phyloP scores from a whole-genome alignment of 2,888 invertebrate genomes.

The Lomographa bimaculata region DNA sequence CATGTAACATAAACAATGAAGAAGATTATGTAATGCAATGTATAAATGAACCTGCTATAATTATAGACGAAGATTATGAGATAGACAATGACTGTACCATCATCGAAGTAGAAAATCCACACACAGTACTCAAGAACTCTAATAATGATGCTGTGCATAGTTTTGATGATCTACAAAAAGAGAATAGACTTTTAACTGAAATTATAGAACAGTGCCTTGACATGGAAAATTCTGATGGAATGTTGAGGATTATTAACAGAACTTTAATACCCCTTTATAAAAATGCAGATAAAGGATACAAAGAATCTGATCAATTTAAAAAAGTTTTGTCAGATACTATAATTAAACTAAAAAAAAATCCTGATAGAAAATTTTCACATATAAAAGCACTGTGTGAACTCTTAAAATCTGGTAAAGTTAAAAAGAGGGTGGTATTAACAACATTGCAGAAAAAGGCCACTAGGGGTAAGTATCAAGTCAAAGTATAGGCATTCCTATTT shows the following conservation, averaged over 20 bases:
- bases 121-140: not conserved
- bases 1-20: no score
- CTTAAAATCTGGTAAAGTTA: conserved; percentile 38
- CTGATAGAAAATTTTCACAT: conserved; percentile 51
- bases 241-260: conserved; percentile 50
- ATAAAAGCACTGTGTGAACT: conserved; percentile 52
- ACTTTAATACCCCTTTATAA: conserved; percentile 48
- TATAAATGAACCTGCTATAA: no score
- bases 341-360: conserved; percentile 40
- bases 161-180: conserved; percentile 30
- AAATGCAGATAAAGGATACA: conserved; percentile 40
- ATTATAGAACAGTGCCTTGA: conserved; percentile 49
- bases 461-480: no score
- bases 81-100: conserved; percentile 14
- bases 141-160: not conserved
- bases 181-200: conserved; percentile 44
- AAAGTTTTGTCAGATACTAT: conserved; percentile 39
- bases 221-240: conserved; percentile 46
- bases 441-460: conserved; percentile 49
- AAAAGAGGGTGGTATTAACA: conserved; percentile 46
- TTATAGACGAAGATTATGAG: conserved; percentile 16
- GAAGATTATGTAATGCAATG: no score
- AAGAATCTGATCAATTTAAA: conserved; percentile 41
- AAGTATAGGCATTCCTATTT: no score
- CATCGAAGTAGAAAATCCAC: conserved; percentile 1